Base-by-base conservation (phyloP, 2,113 vertebrate species). In the Cariama cristata region DNA sequence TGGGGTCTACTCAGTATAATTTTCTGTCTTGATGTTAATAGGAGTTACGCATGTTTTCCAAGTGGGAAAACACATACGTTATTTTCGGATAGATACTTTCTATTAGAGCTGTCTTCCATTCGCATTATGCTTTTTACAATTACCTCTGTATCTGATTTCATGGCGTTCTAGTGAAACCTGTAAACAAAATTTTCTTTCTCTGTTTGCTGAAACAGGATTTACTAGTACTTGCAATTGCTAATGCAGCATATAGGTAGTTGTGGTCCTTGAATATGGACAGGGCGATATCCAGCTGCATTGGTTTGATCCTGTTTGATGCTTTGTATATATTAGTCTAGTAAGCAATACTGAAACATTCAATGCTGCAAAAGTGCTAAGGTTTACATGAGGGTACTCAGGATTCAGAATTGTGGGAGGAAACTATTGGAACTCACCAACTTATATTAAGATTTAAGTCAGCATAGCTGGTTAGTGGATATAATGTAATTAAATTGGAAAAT, bases 81-180 rank as follows among this genome's bases (percentile, higher is more conserved):
- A 77, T 87, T 95, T 94, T 89, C 30, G 20, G 59, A 42, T 63
- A 76, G 42, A 55, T 74, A 68, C 28, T 81, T 86, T 93, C 71
- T 87, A 32, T 89, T 83, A 90, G 32, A 69, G 33, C 56, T 91
- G 56, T 88, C 75, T 96, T 93, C 71, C 62, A 88, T 74, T 86
- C 82, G 88, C 81, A 84, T 95, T 88, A 86, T 84, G 68, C 64
- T 45, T 96, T 89, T 75, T 90, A 53, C 53, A 75, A 12, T 94
- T 83, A 91, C 91, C 94, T 95, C 93, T 90, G 35, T 88, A 71
- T 94, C 91, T 79, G 91, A 97, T 97, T 97, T 94, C 94, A 96
- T 96, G 93, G 93, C 76, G 90, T 97, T 97, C 85, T 81, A 86
- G 56, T 55, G 79, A 91, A 97, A 96, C 75, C 81, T 86, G 75